Evolutionary conservation across 1,140 invertebrate genomes (phyloP).

Genomic region (Camponotus vicinus): DNA sequence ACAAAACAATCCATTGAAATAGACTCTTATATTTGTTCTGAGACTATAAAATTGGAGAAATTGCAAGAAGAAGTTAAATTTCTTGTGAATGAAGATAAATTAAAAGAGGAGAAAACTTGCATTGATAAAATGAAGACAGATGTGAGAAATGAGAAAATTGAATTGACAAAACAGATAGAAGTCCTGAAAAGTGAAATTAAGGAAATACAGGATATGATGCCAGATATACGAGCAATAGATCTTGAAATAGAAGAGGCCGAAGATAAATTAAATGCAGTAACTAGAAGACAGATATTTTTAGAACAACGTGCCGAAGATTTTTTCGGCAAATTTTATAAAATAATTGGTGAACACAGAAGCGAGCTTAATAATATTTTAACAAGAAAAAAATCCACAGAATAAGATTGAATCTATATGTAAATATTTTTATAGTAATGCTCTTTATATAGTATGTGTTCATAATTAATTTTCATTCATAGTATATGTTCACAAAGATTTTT

Average conservation of each 20-base stretch:
- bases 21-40: slow-evolving; percentile 54
- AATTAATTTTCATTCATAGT: too few relatives aligned
- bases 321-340: slow-evolving; percentile 73
- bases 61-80: slow-evolving; percentile 68
- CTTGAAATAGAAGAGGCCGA: slow-evolving; percentile 69
- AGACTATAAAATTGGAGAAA: slow-evolving; percentile 69
- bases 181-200: slow-evolving; percentile 69
- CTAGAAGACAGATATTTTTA: slow-evolving; percentile 66
- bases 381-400: slow-evolving; percentile 4
- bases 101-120: slow-evolving; percentile 65
- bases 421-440: neutral
- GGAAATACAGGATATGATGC: slow-evolving; percentile 60
- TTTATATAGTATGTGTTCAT: neutral
- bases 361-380: slow-evolving; percentile 31
- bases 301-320: slow-evolving; percentile 73
- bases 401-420: neutral
- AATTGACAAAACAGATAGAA: slow-evolving; percentile 73
- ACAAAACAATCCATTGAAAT: slow-evolving; percentile 64
- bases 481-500: neutral
- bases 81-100: slow-evolving; percentile 68
- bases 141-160: slow-evolving; percentile 68
- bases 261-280: slow-evolving; percentile 72
- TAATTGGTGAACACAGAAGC: slow-evolving; percentile 71
- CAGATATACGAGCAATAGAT: slow-evolving; percentile 40
- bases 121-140: slow-evolving; percentile 68